phyloP scores from a whole-genome alignment of 2,113 vertebrate species.

The Donacobius atricapilla region DNA sequence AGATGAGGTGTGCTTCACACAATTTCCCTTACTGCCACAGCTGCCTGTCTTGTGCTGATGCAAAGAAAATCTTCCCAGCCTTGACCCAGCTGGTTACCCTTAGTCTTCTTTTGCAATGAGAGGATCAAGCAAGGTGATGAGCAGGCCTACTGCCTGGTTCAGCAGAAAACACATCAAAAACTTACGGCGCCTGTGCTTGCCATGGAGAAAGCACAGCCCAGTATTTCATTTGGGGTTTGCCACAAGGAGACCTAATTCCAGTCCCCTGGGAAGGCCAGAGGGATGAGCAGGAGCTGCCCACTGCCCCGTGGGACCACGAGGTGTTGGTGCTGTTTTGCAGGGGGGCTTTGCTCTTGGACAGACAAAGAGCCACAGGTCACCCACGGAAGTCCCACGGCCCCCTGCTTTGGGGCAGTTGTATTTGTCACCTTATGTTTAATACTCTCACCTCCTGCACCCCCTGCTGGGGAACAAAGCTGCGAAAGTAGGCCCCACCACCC shows the following conservation, averaged over 20 bases:
- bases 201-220: background rate
- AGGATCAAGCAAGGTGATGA: background rate
- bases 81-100: background rate
- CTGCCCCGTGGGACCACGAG: background rate
- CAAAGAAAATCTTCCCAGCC: background rate
- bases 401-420: background rate
- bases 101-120: background rate
- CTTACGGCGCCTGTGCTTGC: background rate
- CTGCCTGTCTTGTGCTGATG: background rate
- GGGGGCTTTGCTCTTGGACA: background rate
- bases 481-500: background rate
- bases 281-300: rapidly evolving
- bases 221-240: background rate
- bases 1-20: background rate
- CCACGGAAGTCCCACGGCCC: background rate
- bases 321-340: background rate
- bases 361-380: background rate
- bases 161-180: background rate
- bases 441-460: background rate
- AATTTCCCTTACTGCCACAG: background rate
- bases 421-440: background rate
- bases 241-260: background rate
- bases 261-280: background rate
- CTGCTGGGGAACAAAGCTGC: background rate
- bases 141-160: background rate